Percentiles rank a stretch among this genome's conserved stretches.
Conservation (phyloP, 1,140 invertebrate species). For the Antheraea mylitta region DNA sequence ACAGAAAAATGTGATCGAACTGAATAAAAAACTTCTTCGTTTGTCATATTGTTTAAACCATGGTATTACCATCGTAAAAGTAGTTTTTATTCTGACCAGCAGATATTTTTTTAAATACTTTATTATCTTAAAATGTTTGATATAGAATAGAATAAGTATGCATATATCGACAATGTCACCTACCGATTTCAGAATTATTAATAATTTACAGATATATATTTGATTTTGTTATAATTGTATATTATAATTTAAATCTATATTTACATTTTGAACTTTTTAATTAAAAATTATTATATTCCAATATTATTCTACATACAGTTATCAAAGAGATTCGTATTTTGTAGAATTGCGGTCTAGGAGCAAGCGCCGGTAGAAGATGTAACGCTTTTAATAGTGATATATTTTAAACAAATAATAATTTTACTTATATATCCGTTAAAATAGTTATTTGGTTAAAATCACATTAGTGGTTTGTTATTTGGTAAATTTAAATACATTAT, state of each 20-base stretch:
- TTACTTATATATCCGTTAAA: not conserved
- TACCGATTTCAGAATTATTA: not conserved
- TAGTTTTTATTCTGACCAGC: slow-evolving; percentile 51
- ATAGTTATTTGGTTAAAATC: slow-evolving; percentile 2
- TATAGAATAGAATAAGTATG: not conserved
- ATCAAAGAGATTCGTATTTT: not conserved
- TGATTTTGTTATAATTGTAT: slow-evolving; percentile 9
- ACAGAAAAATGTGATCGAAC: not conserved
- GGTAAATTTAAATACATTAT: not conserved
- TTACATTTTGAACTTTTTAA: slow-evolving; percentile 10
- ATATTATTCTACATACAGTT: not conserved
- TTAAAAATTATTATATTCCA: not conserved
- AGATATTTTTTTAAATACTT: slow-evolving; percentile 34
- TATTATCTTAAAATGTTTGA: not conserved
- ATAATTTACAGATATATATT: not conserved
- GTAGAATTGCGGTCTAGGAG: not conserved
- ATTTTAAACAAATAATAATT: too few relatives aligned
- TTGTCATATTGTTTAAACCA: not conserved
- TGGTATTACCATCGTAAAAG: too few relatives aligned
- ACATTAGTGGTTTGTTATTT: not conserved
- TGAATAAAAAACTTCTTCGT: not conserved
- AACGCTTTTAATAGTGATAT: too few relatives aligned
- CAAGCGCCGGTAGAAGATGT: not conserved
- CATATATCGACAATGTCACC: not conserved
- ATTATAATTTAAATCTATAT: slow-evolving; percentile 8